Percentiles rank a stretch among this genome's conserved stretches.
phyloP scores from a whole-genome alignment of 92 coral and sea anemone species.

The Desmophyllum pertusum region DNA sequence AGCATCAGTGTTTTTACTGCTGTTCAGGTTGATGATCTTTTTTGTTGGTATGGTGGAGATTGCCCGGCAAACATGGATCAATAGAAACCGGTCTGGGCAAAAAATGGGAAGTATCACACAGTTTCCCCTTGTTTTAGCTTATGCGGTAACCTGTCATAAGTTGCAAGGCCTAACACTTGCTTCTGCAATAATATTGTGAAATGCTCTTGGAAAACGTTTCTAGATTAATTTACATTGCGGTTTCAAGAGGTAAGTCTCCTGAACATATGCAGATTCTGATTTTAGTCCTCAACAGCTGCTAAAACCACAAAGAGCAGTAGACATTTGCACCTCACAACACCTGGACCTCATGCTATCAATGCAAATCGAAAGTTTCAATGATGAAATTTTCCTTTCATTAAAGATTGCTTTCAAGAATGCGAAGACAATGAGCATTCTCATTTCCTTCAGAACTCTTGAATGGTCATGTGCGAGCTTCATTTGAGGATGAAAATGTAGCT shows the following conservation, averaged over 20 bases:
- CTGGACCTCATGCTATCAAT: constrained; percentile 37
- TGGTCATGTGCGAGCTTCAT: constrained; percentile 28
- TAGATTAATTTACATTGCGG: constrained; percentile 30
- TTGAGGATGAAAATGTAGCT: constrained; percentile 21
- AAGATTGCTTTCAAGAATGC: background rate
- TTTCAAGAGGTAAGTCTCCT: constrained; percentile 23
- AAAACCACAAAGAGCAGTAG: constrained; percentile 21
- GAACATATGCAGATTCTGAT: constrained; percentile 18
- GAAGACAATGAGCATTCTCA: background rate
- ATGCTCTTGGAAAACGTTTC: constrained; percentile 34
- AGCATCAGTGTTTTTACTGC: constrained; percentile 3
- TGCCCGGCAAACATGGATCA: constrained; percentile 33
- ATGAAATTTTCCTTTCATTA: background rate
- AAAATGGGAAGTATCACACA: constrained; percentile 49
- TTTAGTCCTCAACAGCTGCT: constrained; percentile 15
- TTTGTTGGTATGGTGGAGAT: background rate
- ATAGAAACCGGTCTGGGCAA: constrained; percentile 21
- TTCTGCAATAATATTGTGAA: constrained; percentile 37
- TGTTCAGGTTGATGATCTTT: background rate
- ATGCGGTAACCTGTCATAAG: constrained; percentile 53
- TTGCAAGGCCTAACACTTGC: constrained; percentile 32
- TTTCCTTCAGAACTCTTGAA: constrained; percentile 29
- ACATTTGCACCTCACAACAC: constrained; percentile 11
- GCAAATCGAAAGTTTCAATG: background rate
- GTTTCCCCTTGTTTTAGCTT: constrained; percentile 39